Evolutionary conservation across 2,113 vertebrate genomes (phyloP).

Genomic region (Blennius ocellaris): DNA sequence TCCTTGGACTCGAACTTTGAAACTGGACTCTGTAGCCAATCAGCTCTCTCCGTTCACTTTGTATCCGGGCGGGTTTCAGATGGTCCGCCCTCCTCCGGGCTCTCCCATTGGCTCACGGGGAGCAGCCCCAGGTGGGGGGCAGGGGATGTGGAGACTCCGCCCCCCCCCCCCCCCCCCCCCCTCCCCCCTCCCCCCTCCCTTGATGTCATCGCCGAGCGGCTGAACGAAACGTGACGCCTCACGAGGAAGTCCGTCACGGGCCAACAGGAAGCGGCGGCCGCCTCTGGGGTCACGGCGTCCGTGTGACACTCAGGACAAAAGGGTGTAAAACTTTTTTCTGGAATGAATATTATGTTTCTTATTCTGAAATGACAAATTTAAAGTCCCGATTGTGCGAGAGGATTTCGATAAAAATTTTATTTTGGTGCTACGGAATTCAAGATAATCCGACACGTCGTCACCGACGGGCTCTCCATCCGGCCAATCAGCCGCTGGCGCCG

Average conservation of each 20-base stretch:
- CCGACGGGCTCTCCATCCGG: no score
- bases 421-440: no score
- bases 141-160: constrained; percentile 73
- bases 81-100: constrained; percentile 70
- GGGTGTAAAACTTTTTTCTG: no score
- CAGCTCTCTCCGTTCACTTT: constrained; percentile 45
- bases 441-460: no score
- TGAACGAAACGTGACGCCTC: constrained; percentile 24
- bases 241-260: no score
- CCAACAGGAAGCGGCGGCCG: not conserved
- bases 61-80: constrained; percentile 63
- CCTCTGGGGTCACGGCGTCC: constrained; percentile 16
- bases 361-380: no score
- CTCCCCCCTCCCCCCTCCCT: no score
- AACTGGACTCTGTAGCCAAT: constrained; percentile 56
- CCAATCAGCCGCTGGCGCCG: no score
- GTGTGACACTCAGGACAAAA: no score
- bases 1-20: constrained; percentile 42
- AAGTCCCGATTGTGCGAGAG: no score
- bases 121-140: constrained; percentile 33
- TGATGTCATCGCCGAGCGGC: constrained; percentile 64
- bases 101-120: constrained; percentile 41
- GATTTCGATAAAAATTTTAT: no score
- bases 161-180: constrained; percentile 57
- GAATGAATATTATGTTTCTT: no score